These are phyloP conservation scores for Acrobasis suavella DNA, from an alignment of 2,888 invertebrate genomes.

Conservation along the genomic window DNA sequence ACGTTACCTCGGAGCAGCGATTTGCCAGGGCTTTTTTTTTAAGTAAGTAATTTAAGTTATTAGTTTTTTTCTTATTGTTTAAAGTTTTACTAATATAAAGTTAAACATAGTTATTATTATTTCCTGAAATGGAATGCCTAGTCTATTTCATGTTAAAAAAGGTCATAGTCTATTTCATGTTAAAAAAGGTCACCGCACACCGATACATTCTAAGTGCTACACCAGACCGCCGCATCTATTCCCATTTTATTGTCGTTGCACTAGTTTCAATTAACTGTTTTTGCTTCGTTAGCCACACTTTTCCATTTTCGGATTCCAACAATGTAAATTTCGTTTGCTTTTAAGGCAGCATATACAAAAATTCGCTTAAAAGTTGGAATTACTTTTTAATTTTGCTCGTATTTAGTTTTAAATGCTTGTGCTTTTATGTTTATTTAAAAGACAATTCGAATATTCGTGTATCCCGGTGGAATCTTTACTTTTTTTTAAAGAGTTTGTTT, in stretches of 20 bases:
- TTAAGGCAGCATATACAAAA: not conserved
- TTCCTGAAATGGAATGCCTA: not conserved
- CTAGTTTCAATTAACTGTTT: conserved; percentile 21
- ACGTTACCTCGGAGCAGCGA: too few species aligned
- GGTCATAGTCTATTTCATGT: not conserved
- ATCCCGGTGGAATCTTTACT: too few species aligned
- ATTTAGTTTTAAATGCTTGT: not conserved
- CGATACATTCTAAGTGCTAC: conserved; percentile 5
- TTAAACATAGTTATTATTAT: too few species aligned
- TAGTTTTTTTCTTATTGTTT: too few species aligned
- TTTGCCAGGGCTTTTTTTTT: too few species aligned
- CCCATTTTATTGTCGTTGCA: conserved; percentile 11
- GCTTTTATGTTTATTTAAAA: too few species aligned
- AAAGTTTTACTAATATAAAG: too few species aligned
- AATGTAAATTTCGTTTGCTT: conserved; percentile 22
- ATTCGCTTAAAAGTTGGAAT: not conserved
- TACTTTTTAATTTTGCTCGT: not conserved
- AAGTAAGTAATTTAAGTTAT: too few species aligned
- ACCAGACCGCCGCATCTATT: conserved; percentile 1
- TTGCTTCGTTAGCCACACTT: conserved; percentile 21
- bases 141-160: not conserved
- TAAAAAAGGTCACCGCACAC: not conserved
- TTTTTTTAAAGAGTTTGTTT: too few species aligned
- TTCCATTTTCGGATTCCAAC: conserved; percentile 15
- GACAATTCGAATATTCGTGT: too few species aligned